A percentile compares a stretch with the other conserved stretches of the same genome.
Evolutionary conservation across 92 coral and sea anemone genomes (phyloP).

Genomic region (Zoanthus sociatus): DNA sequence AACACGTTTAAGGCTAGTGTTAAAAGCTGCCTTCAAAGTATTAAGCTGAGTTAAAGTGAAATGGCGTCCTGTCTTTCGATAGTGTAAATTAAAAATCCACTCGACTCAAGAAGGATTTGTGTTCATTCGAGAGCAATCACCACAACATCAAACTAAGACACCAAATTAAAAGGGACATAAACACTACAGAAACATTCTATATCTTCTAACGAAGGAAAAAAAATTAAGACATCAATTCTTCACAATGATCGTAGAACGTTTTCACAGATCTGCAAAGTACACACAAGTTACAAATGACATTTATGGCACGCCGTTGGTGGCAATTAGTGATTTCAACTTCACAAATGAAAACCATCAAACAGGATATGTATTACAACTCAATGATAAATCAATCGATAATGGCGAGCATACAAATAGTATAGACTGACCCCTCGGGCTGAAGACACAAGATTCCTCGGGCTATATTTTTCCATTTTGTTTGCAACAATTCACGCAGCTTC

Average conservation of each 20-base stretch:
- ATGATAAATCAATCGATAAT: constrained; percentile 14
- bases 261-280: neutral
- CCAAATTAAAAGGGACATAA: neutral
- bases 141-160: neutral
- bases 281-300: neutral
- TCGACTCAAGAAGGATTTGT: constrained; percentile 47
- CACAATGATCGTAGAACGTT: neutral
- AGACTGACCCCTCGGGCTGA: constrained; percentile 46
- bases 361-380: neutral
- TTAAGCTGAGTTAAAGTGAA: constrained; percentile 14
- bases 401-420: neutral
- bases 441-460: constrained; percentile 21
- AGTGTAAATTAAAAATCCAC: constrained; percentile 29
- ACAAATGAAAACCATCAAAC: constrained; percentile 15
- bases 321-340: neutral
- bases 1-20: constrained; percentile 42
- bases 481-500: constrained; percentile 22
- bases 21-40: constrained; percentile 41
- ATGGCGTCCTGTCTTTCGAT: constrained; percentile 2
- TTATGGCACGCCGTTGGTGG: neutral
- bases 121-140: constrained; percentile 31
- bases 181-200: neutral
- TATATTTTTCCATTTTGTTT: constrained; percentile 26
- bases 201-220: neutral
- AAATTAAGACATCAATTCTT: neutral